Evolutionary conservation across 2,113 vertebrate species (phyloP).

Genomic region (Planiliza haematocheilus): DNA sequence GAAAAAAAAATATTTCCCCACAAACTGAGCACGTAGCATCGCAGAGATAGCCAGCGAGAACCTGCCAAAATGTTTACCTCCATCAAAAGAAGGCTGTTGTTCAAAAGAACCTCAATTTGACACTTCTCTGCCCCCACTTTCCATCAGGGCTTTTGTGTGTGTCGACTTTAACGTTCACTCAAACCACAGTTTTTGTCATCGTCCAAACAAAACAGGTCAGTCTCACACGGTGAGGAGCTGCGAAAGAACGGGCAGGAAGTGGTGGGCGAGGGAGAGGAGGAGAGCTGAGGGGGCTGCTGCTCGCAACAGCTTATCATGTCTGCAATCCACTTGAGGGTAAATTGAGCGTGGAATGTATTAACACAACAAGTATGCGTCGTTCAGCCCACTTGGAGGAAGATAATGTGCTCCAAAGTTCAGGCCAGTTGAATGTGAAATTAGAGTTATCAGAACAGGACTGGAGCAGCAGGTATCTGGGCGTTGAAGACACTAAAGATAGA

Average conservation of each 20-base stretch:
- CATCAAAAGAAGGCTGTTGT: not conserved
- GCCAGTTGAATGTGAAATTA: not conserved
- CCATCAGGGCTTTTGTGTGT: constrained; percentile 8
- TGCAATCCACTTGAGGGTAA: constrained; percentile 29
- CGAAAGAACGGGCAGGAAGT: constrained; percentile 79
- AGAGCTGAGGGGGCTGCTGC: not conserved
- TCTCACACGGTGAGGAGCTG: constrained; percentile 67
- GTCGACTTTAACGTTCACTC: constrained; percentile 1
- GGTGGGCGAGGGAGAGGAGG: constrained; percentile 32
- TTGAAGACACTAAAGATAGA: too few species aligned
- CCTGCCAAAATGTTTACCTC: not conserved
- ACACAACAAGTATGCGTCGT: not conserved
- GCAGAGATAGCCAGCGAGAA: not conserved
- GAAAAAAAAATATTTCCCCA: not conserved
- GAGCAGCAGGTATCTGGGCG: not conserved
- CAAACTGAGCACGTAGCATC: not conserved
- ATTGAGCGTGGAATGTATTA: constrained; percentile 21
- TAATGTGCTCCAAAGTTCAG: not conserved
- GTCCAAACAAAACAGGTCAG: constrained; percentile 80
- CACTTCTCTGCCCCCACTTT: constrained; percentile 8
- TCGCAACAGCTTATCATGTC: constrained; percentile 49
- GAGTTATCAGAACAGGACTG: not conserved
- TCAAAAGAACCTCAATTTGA: not conserved
- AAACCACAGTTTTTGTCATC: constrained; percentile 76
- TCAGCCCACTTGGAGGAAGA: constrained; percentile 8